These are phyloP conservation scores for Mixornis gularis DNA, from an alignment of 2,113 vertebrate species.

Conservation along the genomic window DNA sequence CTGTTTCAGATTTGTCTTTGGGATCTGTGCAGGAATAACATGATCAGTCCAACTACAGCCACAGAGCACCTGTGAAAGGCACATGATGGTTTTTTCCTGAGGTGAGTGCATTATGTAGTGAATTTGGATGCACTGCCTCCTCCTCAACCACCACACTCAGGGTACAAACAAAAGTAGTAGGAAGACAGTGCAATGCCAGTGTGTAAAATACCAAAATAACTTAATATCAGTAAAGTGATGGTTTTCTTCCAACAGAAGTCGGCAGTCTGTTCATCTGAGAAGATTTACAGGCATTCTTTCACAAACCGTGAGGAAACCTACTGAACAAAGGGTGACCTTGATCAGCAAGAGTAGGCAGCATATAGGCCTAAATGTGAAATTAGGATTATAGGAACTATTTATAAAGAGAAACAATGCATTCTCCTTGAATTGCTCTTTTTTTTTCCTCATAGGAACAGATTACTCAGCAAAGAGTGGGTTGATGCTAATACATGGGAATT, in stretches of 20 bases:
- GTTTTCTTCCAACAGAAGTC: neutral
- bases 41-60: neutral
- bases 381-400: neutral
- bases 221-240: neutral
- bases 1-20: neutral
- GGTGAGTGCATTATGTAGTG: neutral
- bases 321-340: neutral
- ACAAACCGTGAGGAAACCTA: neutral
- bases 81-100: neutral
- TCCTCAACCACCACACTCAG: neutral
- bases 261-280: neutral
- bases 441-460: neutral
- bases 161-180: neutral
- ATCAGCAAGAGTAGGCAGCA: neutral
- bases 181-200: neutral
- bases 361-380: neutral
- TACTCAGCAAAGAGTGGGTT: conserved; percentile 24
- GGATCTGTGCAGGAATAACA: neutral
- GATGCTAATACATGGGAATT: conserved; percentile 28
- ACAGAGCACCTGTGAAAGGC: neutral
- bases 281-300: neutral
- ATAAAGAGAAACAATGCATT: neutral
- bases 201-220: neutral
- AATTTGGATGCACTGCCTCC: neutral
- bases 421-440: neutral